Conservation (phyloP, 2,888 invertebrate species). For the Brachycybe producta region DNA sequence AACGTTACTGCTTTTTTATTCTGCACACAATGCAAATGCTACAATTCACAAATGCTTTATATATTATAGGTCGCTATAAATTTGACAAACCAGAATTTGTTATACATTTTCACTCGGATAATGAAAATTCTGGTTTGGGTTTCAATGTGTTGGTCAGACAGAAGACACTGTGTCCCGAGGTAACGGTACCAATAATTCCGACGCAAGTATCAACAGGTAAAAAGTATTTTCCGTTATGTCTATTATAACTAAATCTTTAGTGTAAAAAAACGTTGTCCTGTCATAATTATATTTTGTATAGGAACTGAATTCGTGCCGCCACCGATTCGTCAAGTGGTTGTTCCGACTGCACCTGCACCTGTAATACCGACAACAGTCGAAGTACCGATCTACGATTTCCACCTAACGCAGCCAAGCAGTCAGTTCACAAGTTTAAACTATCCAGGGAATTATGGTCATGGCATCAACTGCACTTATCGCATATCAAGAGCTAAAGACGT, state of each 20-base stretch:
- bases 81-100: slow-evolving; percentile 22
- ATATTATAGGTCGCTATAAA: slow-evolving; percentile 20
- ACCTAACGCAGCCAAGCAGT: slow-evolving; percentile 23
- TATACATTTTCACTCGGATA: slow-evolving; percentile 24
- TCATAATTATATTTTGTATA: background rate
- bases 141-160: slow-evolving; percentile 25
- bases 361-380: slow-evolving; percentile 6
- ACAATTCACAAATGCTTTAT: background rate
- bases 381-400: slow-evolving; percentile 23
- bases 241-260: background rate
- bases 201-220: too few relatives aligned
- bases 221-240: slow-evolving; percentile 4
- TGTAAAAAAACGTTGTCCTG: background rate
- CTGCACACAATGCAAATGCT: too few relatives aligned
- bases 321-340: slow-evolving; percentile 1
- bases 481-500: slow-evolving; percentile 22
- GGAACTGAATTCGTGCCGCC: slow-evolving; percentile 10
- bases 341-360: background rate
- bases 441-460: slow-evolving; percentile 22
- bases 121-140: slow-evolving; percentile 23
- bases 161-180: slow-evolving; percentile 22
- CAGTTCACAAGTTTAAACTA: slow-evolving; percentile 24
- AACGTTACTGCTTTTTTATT: too few relatives aligned
- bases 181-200: slow-evolving; percentile 6
- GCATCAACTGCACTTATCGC: slow-evolving; percentile 23